Evolutionary conservation across 2,113 vertebrate genomes (phyloP), one percentile per base, ranked within the genome.

Genomic region (Oryzias celebensis): DNA sequence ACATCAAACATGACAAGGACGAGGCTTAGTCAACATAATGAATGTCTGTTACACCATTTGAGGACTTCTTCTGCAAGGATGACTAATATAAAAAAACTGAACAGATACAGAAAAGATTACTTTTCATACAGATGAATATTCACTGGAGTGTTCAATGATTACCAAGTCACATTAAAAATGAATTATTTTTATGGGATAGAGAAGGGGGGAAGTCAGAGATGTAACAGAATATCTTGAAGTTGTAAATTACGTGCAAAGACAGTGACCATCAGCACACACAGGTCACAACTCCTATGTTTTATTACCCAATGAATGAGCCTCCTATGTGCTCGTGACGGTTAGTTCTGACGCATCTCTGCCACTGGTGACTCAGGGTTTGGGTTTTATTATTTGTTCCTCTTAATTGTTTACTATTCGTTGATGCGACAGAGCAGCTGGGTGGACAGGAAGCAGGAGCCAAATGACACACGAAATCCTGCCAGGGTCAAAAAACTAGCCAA

Each of bases 361-460:
- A 41, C 42, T 22, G 64, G 78, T 92, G 90, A 92, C 88, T 91
- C 90, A 92, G 76, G 77, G 86, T 77, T 87, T 73, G 73, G 80
- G 87, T 89, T 90, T 89, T 84, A 79, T 78, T 81, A 81, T 90
- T 91, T 91, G 89, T 91, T 90, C 89, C 86, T 87, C 85, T 85
- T 90, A 87, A 90, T 92, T 91, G 91, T 91, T 92, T 90, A 89
- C 84, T 43, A 65, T 79, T 78, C 16, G 43, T 26, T 74, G 63
- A 84, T 84, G 80, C 60, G 80, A 82, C 78, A 66, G 22, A 73
- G 84, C 85, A 86, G 89, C 88, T 81, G 85, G 80, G 56, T 54
- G 56, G 65, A 78, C 84, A 85, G 80, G 78, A 89, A 89, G 75
- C 69, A 7, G 70, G 62, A 77, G 77, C 68, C 71, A 82, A 74